Base-by-base conservation (phyloP, 2,888 invertebrate species). In the Mythimna loreyi region DNA sequence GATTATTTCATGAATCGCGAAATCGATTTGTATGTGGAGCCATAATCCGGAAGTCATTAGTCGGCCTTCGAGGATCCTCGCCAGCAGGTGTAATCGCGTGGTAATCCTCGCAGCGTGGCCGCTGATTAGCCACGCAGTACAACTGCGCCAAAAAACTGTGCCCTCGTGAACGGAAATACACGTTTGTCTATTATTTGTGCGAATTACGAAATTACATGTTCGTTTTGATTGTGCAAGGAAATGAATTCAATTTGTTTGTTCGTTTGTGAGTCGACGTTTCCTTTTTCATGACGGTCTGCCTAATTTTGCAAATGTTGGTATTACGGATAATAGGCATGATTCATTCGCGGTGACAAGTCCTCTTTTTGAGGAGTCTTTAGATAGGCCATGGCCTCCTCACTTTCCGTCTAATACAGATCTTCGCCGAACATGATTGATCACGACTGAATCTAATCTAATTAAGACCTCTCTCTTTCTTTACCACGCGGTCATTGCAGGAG, bases 31-130 rank as follows among this genome's bases (percentile, higher is more conserved):
- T 77, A 79, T 72, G 67, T 75, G 75, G 81, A 72, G 67, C 78
- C 74, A 82, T 81, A 80, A 84, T 76, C 83, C 83, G 85, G 87
- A 85, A 87, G 85, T 79, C 81, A 80, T 82, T 84, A 80, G 73
- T 59, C 73, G 80, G 75, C 85, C 82, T 86, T 89, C 81, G 81
- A 66, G 77, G 72, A 80, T 86, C 83, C 86, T 85, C 79, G 78
- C 72, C 82, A 71, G 61, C 80, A 83, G 82, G 80, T 69, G 61
- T 79, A 83, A 85, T 79, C 72, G 72, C 83, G 30, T 72, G 43
- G 45, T 64, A 72, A 78, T 75, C 71, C 72, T 65, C 77, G 69
- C 53, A 64, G 67, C 85, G 82, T 85, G 84, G 66, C 61, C 50
- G 69, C 69, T 80, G 82, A 84, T 84, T 84, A 74, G 75, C 70